These are phyloP conservation scores for Holothuria scabra DNA, from an alignment of 53 echinoderm and acorn worm species.

Conservation along the genomic window DNA sequence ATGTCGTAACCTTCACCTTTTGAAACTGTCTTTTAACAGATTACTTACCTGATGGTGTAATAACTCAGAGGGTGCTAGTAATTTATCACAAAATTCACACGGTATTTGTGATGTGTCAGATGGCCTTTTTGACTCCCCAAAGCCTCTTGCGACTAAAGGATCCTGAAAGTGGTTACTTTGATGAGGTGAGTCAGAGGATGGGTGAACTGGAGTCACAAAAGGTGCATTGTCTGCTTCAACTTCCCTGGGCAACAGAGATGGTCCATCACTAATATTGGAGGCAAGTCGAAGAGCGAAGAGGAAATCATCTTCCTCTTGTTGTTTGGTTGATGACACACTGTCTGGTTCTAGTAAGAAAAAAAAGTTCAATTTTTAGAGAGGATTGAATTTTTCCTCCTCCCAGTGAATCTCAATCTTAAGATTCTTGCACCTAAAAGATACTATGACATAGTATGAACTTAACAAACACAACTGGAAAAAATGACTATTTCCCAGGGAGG, in stretches of 20 bases:
- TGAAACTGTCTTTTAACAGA: no score
- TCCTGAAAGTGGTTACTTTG: no score
- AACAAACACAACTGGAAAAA: no score
- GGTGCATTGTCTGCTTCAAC: background rate
- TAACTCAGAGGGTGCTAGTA: conserved; percentile 58
- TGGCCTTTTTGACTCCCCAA: no score
- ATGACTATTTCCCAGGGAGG: no score
- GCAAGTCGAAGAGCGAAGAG: conserved; percentile 72
- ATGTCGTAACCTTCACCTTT: background rate
- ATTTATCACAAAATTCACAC: conserved; percentile 83
- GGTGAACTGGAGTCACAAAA: background rate
- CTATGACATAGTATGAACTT: no score
- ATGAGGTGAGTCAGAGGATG: background rate
- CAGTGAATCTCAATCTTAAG: no score
- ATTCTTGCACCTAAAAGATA: no score
- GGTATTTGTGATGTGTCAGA: conserved; percentile 52
- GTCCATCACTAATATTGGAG: conserved; percentile 19
- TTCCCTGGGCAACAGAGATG: background rate
- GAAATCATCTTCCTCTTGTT: conserved; percentile 69
- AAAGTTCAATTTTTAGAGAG: no score
- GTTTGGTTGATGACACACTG: background rate
- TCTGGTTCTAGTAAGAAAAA: background rate
- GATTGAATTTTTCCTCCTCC: no score
- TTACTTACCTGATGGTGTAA: conserved; percentile 73
- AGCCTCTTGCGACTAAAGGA: no score